Conservation (phyloP, 2,113 vertebrate species). For the Nibea albiflora region DNA sequence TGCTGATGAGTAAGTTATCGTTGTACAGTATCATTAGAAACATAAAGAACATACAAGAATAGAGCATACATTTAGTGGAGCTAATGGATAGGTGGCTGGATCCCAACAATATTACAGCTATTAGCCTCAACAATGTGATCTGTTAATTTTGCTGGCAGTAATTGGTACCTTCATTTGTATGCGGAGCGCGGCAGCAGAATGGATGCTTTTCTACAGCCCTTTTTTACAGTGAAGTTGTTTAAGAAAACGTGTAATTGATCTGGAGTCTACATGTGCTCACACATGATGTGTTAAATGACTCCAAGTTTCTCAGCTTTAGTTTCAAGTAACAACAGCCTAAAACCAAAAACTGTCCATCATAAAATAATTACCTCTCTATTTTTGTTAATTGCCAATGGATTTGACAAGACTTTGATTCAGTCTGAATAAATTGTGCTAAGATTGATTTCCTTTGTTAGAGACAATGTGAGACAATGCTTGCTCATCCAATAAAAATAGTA, state of each 20-base stretch:
- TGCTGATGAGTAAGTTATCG: too few species aligned
- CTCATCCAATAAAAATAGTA: conserved; percentile 19
- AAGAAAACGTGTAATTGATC: neutral
- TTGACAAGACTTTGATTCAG: conserved; percentile 2
- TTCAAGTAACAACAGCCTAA: neutral
- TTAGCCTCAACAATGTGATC: neutral
- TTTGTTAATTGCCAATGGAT: neutral
- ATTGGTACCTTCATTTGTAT: conserved; percentile 7
- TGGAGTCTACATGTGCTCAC: neutral
- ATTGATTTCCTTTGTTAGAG: neutral
- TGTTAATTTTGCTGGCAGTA: neutral
- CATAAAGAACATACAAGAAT: too few species aligned
- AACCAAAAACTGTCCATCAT: neutral
- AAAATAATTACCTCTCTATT: neutral
- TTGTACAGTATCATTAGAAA: too few species aligned
- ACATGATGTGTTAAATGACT: neutral
- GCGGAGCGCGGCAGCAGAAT: neutral
- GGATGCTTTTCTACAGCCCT: neutral
- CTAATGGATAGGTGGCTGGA: too few species aligned
- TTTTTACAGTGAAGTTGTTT: neutral
- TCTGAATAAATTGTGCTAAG: neutral
- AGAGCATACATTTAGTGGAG: too few species aligned
- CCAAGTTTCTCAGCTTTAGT: neutral
- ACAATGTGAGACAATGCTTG: conserved; percentile 4
- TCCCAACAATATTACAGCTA: neutral